phyloP scores from a whole-genome alignment of 30 jellyfish, hydroid and myxozoan genomes.

The Cassiopea xamachana region DNA sequence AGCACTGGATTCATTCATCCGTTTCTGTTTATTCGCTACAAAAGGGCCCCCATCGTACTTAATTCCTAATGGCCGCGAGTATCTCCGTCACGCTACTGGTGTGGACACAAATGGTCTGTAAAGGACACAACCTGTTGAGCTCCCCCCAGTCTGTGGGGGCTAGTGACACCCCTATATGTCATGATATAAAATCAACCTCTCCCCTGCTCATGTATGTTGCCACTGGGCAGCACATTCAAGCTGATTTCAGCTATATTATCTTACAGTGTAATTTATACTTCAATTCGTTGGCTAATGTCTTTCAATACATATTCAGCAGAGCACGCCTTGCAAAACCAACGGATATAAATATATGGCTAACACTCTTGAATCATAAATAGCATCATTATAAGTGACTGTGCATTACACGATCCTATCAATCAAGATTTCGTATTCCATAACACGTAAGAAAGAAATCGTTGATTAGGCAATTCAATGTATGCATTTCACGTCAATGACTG shows the following conservation, averaged over 20 bases:
- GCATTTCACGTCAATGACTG: no score
- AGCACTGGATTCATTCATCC: no score
- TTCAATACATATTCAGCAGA: neutral
- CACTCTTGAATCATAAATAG: neutral
- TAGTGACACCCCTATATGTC: no score
- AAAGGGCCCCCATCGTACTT: no score
- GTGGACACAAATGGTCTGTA: no score
- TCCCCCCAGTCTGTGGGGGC: no score
- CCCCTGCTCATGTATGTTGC: neutral
- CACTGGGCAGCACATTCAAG: neutral
- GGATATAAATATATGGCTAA: neutral
- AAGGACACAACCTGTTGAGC: no score
- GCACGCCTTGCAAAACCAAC: constrained; percentile 12
- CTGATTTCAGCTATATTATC: neutral
- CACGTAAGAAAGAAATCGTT: neutral
- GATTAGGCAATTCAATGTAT: no score
- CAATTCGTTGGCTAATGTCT: neutral
- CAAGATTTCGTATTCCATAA: neutral
- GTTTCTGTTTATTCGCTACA: no score
- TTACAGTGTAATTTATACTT: neutral
- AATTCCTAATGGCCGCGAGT: no score
- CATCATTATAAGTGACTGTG: neutral
- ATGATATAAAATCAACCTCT: neutral
- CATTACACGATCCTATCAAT: neutral
- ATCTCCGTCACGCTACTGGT: no score